Conservation (phyloP, 1,140 invertebrate genomes). For the Lucilia sericata region DNA sequence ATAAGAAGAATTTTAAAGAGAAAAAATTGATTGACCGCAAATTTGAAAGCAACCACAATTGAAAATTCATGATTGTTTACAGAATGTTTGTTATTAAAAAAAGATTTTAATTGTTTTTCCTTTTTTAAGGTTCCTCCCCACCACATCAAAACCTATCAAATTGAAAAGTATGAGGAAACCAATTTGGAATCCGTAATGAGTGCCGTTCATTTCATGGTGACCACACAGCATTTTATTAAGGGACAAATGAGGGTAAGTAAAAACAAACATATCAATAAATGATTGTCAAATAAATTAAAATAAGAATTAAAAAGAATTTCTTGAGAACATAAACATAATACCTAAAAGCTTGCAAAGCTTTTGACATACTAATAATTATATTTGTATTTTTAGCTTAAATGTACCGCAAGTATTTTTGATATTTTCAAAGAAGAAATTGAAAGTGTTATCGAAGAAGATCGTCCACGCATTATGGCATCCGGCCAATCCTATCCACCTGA, state of each 20-base stretch:
- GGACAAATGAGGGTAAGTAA: conserved; percentile 69
- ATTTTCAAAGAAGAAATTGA: conserved; percentile 67
- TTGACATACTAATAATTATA: too few species aligned
- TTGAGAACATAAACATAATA: too few species aligned
- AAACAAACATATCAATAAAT: background rate
- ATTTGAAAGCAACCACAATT: conserved; percentile 1
- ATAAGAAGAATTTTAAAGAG: background rate
- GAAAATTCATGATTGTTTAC: background rate
- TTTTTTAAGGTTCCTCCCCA: conserved; percentile 61
- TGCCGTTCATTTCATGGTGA: conserved; percentile 70
- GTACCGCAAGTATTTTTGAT: conserved; percentile 64
- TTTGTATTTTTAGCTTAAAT: conserved; percentile 58
- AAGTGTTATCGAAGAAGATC: conserved; percentile 65
- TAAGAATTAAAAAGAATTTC: too few species aligned
- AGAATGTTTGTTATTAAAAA: background rate
- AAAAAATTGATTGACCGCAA: background rate
- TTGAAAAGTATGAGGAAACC: conserved; percentile 60
- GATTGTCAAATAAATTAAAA: background rate
- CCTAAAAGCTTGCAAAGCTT: too few species aligned
- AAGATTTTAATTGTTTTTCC: conserved; percentile 30
- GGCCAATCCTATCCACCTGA: conserved; percentile 65
- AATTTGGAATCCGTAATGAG: conserved; percentile 64
- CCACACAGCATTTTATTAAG: conserved; percentile 70
- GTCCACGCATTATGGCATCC: conserved; percentile 65
- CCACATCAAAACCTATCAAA: conserved; percentile 65